Conservation (phyloP, 37 sponge, comb jelly and placozoan genomes). For the Hexactinellida sp. region DNA sequence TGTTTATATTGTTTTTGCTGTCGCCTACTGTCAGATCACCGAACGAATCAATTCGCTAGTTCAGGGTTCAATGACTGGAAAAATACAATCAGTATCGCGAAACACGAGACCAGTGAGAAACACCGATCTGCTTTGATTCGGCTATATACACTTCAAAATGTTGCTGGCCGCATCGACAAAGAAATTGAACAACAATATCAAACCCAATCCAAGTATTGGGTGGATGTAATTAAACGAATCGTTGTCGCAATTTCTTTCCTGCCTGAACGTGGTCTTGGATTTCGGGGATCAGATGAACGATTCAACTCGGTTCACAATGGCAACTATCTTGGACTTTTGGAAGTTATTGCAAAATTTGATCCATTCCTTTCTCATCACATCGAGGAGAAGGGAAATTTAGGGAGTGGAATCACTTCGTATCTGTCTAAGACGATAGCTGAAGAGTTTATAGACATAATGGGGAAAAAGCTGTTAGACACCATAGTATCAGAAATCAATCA, state of each 20-base stretch:
- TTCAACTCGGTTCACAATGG: conserved; percentile 14
- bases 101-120: neutral
- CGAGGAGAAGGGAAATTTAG: conserved; percentile 16
- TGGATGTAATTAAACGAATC: neutral
- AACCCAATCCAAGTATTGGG: neutral
- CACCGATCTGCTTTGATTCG: neutral
- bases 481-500: neutral
- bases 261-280: neutral
- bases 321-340: conserved; percentile 20
- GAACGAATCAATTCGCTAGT: neutral
- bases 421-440: conserved; percentile 17
- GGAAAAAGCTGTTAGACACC: neutral
- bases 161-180: neutral
- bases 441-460: conserved; percentile 20
- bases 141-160: neutral
- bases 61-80: neutral
- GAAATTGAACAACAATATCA: neutral
- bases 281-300: conserved; percentile 16
- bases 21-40: neutral
- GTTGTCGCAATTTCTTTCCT: neutral
- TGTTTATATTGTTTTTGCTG: neutral
- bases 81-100: neutral
- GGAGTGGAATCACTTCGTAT: conserved; percentile 14
- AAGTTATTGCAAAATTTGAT: conserved; percentile 18
- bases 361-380: conserved; percentile 19